Evolutionary conservation across 2,113 vertebrate genomes (phyloP).

Genomic region (Thamnophis sirtalis): DNA sequence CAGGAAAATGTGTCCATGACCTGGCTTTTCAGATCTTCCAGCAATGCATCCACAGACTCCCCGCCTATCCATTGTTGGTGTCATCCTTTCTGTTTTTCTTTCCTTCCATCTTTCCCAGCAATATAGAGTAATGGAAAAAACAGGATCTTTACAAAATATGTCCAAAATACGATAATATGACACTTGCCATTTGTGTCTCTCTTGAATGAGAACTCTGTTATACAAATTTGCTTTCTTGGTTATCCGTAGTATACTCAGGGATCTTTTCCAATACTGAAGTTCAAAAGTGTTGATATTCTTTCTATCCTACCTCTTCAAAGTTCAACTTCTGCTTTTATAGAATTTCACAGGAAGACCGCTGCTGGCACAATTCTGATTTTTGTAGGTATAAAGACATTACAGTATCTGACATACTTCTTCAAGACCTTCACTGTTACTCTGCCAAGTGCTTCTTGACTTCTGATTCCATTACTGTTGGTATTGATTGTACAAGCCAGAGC

Average conservation of each 20-base stretch:
- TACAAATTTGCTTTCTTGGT: not conserved
- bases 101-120: not conserved
- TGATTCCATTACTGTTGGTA: not conserved
- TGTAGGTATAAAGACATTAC: not conserved
- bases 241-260: not conserved
- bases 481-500: not conserved
- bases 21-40: not conserved
- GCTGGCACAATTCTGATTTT: not conserved
- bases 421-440: not conserved
- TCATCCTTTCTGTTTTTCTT: not conserved
- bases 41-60: not conserved
- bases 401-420: not conserved
- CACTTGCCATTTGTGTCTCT: not conserved
- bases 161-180: not conserved
- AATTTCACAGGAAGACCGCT: not conserved
- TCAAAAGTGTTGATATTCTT: not conserved
- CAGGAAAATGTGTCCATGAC: not conserved
- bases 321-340: not conserved
- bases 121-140: not conserved
- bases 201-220: not conserved
- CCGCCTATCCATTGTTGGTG: not conserved
- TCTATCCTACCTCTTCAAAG: not conserved
- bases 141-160: not conserved
- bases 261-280: not conserved
- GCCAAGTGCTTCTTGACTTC: not conserved